Conservation (phyloP, 2,888 invertebrate genomes). For the Aphidoletes aphidimyza region DNA sequence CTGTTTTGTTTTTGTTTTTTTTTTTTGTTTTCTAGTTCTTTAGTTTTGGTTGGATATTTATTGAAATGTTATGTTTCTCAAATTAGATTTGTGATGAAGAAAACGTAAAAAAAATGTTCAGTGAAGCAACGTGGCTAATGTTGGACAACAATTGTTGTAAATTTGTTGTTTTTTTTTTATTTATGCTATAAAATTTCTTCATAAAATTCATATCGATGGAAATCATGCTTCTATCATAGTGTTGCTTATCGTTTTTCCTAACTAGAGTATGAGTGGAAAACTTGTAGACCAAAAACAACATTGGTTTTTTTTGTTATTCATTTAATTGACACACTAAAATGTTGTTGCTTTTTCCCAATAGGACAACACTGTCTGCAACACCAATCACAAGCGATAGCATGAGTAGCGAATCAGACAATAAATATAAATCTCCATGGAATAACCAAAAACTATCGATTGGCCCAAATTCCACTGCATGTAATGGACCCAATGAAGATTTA, state of each 20-base stretch:
- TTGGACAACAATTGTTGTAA: background rate
- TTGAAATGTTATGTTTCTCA: background rate
- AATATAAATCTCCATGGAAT: constrained; percentile 43
- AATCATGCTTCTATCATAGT: constrained; percentile 14
- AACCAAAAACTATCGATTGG: constrained; percentile 68
- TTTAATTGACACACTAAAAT: too few relatives aligned
- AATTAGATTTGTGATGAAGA: background rate
- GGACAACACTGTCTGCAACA: background rate
- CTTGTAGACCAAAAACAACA: background rate
- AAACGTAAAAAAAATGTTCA: background rate
- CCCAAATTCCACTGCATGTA: constrained; percentile 76
- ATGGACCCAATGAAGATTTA: constrained; percentile 81
- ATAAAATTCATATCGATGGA: constrained; percentile 26
- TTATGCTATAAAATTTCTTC: background rate
- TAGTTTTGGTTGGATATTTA: background rate
- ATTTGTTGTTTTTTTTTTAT: background rate
- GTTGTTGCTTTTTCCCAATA: background rate
- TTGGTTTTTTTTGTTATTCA: background rate
- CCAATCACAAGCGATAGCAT: background rate
- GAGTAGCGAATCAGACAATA: background rate
- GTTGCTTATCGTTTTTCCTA: background rate
- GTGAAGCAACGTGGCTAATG: background rate
- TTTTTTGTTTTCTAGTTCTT: background rate
- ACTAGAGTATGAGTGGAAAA: background rate
- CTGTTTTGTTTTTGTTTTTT: background rate